Percentiles rank a stretch among this genome's conserved stretches.
These are phyloP conservation scores for Cherax quadricarinatus DNA, from an alignment of 1,140 invertebrate species.

Conservation along the genomic window DNA sequence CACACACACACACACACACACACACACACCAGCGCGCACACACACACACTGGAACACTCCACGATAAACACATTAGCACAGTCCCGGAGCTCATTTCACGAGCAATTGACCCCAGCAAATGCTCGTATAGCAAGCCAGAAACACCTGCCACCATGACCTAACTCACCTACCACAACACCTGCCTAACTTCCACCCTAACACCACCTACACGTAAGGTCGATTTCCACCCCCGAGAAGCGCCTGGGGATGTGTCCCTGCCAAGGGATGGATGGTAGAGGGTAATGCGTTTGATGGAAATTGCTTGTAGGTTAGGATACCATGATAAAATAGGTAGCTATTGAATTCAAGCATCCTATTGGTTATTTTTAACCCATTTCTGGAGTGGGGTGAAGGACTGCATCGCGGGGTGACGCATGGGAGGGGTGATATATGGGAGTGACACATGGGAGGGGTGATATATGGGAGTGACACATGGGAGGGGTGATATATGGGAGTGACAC, in stretches of 20 bases:
- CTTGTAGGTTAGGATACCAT: constrained; percentile 25
- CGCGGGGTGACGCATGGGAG: no score
- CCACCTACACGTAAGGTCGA: neutral
- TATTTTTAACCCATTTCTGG: neutral
- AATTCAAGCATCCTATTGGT: constrained; percentile 8
- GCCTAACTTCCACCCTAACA: neutral
- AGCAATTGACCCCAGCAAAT: constrained; percentile 40
- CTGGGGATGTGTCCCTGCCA: no score
- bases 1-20: no score
- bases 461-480: no score
- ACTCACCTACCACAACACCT: neutral
- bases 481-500: no score
- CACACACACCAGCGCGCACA: no score
- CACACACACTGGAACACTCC: neutral
- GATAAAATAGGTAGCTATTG: constrained; percentile 18
- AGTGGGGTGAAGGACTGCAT: neutral
- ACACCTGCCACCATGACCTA: neutral
- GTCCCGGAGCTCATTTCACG: constrained; percentile 31
- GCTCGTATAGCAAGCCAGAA: constrained; percentile 5
- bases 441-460: no score
- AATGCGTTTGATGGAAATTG: constrained; percentile 40
- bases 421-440: no score
- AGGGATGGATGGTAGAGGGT: neutral
- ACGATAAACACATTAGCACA: constrained; percentile 30
- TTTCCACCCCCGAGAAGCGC: neutral